Conservation (phyloP, 2,797 vertebrate genomes). For the Allochrocebus solatus region DNA sequence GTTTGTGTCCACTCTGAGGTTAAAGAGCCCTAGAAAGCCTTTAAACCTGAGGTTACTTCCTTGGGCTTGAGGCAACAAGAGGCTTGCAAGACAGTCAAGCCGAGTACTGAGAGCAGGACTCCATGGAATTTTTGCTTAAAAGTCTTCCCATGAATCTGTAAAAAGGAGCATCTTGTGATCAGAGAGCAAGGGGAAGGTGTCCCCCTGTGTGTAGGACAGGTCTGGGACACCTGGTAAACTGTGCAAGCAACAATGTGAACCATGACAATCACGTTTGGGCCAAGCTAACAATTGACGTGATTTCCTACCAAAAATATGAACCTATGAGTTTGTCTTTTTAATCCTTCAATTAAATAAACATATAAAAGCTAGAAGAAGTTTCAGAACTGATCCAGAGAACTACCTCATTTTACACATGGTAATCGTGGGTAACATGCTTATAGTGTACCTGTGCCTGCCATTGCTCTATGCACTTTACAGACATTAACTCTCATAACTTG, state of each 20-base stretch:
- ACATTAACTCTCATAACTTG: neutral
- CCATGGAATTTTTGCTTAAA: neutral
- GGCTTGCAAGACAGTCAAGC: neutral
- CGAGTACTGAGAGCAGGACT: neutral
- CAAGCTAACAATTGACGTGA: neutral
- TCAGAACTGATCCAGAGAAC: neutral
- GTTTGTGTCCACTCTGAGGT: rapidly evolving
- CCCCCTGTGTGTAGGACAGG: neutral
- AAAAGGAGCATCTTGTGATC: neutral
- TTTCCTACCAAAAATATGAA: neutral
- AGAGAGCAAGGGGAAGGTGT: neutral
- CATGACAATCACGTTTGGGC: neutral
- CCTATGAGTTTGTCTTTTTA: neutral
- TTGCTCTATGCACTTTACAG: neutral
- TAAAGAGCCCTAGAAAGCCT: neutral
- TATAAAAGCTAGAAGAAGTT: neutral
- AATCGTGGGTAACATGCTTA: neutral
- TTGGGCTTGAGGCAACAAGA: neutral
- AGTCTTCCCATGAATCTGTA: neutral
- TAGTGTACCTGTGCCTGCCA: too few relatives aligned
- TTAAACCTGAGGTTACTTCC: neutral
- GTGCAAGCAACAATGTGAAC: neutral
- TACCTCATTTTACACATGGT: neutral
- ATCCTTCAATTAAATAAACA: neutral
- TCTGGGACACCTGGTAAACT: neutral